phyloP scores from a whole-genome alignment of 2,888 invertebrate genomes.

The Ophioninae sp. region DNA sequence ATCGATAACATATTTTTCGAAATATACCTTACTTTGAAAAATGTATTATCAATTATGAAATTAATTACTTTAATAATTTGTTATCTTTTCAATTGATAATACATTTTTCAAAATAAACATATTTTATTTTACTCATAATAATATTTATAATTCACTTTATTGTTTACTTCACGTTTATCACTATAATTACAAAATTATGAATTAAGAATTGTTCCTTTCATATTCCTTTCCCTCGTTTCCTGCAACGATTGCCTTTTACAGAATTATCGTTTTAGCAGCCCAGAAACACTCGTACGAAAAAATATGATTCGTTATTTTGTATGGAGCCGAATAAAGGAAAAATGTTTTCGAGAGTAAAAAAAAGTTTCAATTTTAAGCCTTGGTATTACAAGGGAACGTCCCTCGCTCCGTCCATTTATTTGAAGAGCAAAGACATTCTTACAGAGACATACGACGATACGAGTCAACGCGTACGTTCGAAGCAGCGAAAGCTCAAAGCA shows the following conservation, averaged over 20 bases:
- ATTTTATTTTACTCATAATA: neutral
- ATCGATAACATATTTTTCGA: neutral
- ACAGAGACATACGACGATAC: conserved; percentile 11
- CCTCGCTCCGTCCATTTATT: conserved; percentile 29
- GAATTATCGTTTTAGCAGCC: neutral
- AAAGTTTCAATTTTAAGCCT: neutral
- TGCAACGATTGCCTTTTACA: neutral
- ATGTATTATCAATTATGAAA: neutral
- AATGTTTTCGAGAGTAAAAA: conserved; percentile 60
- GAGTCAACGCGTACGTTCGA: neutral
- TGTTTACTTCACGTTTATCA: neutral
- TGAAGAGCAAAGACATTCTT: conserved; percentile 56
- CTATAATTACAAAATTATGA: neutral
- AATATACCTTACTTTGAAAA: neutral
- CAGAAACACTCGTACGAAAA: neutral
- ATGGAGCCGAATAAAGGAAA: conserved; percentile 74
- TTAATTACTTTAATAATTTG: neutral
- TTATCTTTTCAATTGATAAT: neutral
- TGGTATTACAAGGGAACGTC: neutral
- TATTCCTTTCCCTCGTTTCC: neutral
- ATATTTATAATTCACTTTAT: neutral
- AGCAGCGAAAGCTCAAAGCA: neutral
- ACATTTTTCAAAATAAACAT: neutral
- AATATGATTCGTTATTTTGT: conserved; percentile 75
- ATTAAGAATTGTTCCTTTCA: neutral